These are phyloP conservation scores for Ailurus styani DNA, from an alignment of 2,113 vertebrate species.

Conservation along the genomic window DNA sequence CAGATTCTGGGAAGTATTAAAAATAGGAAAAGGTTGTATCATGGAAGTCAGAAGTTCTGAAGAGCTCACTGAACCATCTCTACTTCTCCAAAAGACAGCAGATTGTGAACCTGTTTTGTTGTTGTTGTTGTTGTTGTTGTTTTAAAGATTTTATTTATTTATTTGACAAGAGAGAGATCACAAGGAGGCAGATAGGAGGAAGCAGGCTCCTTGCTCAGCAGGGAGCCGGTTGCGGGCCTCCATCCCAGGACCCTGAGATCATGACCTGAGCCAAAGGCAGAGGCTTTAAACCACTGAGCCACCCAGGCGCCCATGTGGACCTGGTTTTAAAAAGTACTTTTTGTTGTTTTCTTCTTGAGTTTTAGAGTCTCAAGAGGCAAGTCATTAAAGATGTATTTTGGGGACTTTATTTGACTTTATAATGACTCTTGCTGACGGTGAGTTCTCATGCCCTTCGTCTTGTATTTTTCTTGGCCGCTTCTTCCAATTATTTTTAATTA, in stretches of 20 bases:
- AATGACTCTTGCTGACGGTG: neutral
- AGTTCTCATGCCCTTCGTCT: slow-evolving; percentile 28
- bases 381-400: neutral
- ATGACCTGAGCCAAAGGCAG: too few relatives aligned
- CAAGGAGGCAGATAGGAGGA: too few relatives aligned
- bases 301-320: too few relatives aligned
- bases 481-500: slow-evolving; percentile 43
- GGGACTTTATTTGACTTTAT: slow-evolving; percentile 14
- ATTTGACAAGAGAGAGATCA: too few relatives aligned
- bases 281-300: too few relatives aligned
- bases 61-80: neutral
- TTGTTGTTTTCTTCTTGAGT: slow-evolving; percentile 14
- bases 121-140: too few relatives aligned
- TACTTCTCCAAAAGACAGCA: neutral
- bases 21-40: slow-evolving; percentile 62
- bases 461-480: slow-evolving; percentile 13
- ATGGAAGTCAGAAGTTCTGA: slow-evolving; percentile 36
- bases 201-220: too few relatives aligned
- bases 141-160: too few relatives aligned
- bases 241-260: too few relatives aligned
- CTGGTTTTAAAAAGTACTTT: neutral
- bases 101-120: neutral
- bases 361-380: slow-evolving; percentile 8
- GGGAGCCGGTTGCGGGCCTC: too few relatives aligned
- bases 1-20: slow-evolving; percentile 49